Conservation (phyloP, 2,113 vertebrate species). For the Laterallus jamaicensis region DNA sequence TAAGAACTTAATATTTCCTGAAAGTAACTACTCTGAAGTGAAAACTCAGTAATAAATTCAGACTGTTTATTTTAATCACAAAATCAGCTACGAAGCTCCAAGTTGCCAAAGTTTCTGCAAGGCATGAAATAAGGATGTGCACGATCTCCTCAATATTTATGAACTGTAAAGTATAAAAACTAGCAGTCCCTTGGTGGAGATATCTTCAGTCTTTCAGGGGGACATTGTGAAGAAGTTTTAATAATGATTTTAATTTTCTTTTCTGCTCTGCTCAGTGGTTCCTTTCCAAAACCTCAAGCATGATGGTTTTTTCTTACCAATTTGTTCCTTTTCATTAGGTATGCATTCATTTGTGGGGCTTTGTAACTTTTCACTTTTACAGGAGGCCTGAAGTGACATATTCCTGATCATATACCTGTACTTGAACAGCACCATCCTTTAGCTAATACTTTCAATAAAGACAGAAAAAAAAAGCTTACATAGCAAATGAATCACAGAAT, state of each 20-base stretch:
- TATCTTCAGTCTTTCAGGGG: neutral
- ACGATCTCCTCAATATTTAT: constrained; percentile 40
- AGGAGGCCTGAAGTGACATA: neutral
- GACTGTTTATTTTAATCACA: constrained; percentile 30
- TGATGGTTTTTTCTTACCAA: neutral
- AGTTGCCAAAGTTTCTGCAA: constrained; percentile 4
- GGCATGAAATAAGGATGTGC: neutral
- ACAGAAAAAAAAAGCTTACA: neutral
- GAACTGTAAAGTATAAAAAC: constrained; percentile 8
- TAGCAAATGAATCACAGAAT: neutral
- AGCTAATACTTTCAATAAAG: neutral
- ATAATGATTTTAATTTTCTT: constrained; percentile 26
- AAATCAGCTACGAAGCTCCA: neutral
- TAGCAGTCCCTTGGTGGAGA: neutral
- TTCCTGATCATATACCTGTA: neutral
- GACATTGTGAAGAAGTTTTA: neutral
- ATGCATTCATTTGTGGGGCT: neutral
- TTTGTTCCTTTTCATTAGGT: neutral
- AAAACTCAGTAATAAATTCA: neutral
- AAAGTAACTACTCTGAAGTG: neutral
- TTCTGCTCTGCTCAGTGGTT: neutral
- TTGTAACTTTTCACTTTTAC: neutral
- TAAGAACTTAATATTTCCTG: constrained; percentile 28
- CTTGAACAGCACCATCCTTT: neutral
- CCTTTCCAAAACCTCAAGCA: neutral